These are phyloP conservation scores for Festucalex cinctus DNA, from an alignment of 2,113 vertebrate species.

Conservation along the genomic window DNA sequence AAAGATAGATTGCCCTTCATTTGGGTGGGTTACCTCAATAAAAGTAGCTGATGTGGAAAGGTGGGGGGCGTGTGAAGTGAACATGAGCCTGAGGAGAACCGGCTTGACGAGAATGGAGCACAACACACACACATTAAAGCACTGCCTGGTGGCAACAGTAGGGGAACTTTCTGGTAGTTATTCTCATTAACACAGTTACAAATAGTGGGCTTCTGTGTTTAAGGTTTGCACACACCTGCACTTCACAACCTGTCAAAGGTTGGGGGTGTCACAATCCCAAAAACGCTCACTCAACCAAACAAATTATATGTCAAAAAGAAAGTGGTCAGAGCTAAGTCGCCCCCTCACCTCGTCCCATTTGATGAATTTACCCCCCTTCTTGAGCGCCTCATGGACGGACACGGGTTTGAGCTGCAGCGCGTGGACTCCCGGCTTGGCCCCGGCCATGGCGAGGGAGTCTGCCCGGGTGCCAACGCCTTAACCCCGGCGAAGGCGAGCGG, in stretches of 20 bases:
- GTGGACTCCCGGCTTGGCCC: conserved; percentile 88
- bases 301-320: not conserved
- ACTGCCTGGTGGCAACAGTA: conserved; percentile 5
- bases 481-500: conserved; percentile 51
- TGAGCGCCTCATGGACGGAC: conserved; percentile 77
- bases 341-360: conserved; percentile 88
- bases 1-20: not conserved
- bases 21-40: not conserved
- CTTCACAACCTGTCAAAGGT: not conserved
- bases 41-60: not conserved
- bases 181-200: conserved; percentile 11
- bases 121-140: conserved; percentile 27
- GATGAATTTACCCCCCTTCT: conserved; percentile 85
- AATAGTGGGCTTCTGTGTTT: conserved; percentile 23
- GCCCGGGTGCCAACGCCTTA: conserved; percentile 69
- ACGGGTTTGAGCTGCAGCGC: conserved; percentile 86
- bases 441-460: conserved; percentile 78
- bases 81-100: conserved; percentile 48
- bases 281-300: not conserved
- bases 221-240: conserved; percentile 32
- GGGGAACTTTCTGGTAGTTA: conserved; percentile 15
- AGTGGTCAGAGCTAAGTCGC: not conserved
- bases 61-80: not conserved
- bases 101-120: conserved; percentile 54
- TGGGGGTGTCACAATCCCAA: not conserved